These are phyloP conservation scores for Cebidichthys violaceus DNA, from an alignment of 2,113 vertebrate genomes.

Conservation along the genomic window DNA sequence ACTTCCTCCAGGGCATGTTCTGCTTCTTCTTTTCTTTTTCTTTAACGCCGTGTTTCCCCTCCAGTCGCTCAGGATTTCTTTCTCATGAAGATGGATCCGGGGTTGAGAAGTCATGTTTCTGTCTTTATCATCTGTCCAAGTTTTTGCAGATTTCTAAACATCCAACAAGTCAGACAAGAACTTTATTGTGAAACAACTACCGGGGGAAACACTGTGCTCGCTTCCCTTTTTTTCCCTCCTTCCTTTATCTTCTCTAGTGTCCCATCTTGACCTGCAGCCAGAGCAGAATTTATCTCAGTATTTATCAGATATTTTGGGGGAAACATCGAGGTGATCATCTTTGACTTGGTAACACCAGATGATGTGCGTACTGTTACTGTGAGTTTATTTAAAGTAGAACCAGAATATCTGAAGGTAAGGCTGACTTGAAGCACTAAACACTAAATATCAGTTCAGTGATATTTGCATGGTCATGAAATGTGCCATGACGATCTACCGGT, in stretches of 20 bases:
- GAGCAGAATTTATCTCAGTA: constrained; percentile 41
- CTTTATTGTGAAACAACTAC: not conserved
- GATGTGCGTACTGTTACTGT: not conserved
- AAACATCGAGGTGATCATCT: not conserved
- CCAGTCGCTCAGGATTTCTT: not conserved
- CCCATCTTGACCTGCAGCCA: constrained; percentile 19
- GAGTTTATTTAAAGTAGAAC: not conserved
- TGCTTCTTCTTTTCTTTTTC: constrained; percentile 21
- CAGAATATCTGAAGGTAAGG: not conserved
- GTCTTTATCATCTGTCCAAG: not conserved
- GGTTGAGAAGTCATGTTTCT: not conserved
- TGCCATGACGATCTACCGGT: not conserved
- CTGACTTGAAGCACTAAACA: not conserved
- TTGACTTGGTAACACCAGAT: not conserved
- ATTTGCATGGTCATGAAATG: no score
- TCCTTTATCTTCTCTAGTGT: not conserved
- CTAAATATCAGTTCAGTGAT: no score
- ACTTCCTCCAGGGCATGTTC: constrained; percentile 34
- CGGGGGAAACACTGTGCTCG: constrained; percentile 42
- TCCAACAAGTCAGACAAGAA: not conserved
- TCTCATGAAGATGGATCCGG: not conserved
- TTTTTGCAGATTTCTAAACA: not conserved
- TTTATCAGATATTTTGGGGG: constrained; percentile 25
- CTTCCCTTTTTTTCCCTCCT: not conserved
- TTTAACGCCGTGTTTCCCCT: constrained; percentile 34